Percentiles rank a stretch among this genome's conserved stretches.
Evolutionary conservation across 2,113 vertebrate genomes (phyloP).

Genomic region (Lepidothrix coronata): DNA sequence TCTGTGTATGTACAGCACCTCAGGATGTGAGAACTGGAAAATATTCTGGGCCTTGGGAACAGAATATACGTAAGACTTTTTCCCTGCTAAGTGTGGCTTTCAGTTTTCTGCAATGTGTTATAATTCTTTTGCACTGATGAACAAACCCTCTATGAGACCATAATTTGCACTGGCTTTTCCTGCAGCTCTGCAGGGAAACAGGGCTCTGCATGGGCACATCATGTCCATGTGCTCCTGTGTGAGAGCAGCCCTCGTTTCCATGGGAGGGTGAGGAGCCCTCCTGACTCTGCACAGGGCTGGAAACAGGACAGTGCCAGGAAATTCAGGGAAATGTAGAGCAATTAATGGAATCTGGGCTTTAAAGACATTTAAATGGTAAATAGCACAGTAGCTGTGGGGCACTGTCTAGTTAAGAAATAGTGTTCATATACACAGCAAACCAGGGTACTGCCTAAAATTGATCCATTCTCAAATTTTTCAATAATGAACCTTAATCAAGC

Average conservation of each 20-base stretch:
- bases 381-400: background rate
- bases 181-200: background rate
- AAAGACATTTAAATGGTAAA: background rate
- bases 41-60: background rate
- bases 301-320: background rate
- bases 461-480: background rate
- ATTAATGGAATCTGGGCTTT: background rate
- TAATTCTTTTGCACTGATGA: background rate
- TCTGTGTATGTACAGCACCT: background rate
- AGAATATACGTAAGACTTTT: rapidly evolving
- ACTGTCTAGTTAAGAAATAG: background rate
- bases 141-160: background rate
- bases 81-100: background rate
- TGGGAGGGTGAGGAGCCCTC: background rate
- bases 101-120: background rate
- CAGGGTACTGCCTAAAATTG: background rate
- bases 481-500: background rate
- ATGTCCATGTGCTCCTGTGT: background rate
- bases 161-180: background rate
- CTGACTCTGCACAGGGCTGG: background rate
- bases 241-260: background rate
- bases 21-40: background rate
- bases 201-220: background rate
- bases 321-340: background rate
- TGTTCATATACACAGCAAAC: background rate